phyloP scores from a whole-genome alignment of 2,888 invertebrate species.

The Drosophila meridiana region DNA sequence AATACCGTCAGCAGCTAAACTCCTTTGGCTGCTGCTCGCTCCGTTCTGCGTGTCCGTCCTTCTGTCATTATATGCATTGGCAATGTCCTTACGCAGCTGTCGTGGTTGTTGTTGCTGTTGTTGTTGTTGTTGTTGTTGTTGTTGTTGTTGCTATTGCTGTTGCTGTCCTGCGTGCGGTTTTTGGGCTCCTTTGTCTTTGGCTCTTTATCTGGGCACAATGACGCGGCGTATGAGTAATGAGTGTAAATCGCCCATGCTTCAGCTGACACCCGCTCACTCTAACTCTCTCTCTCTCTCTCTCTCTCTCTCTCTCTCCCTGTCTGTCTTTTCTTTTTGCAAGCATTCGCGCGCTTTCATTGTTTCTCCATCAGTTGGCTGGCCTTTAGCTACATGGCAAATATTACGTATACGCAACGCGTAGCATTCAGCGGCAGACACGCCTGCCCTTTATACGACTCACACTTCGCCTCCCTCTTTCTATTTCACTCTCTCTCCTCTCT shows the following conservation, averaged over 20 bases:
- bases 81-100: slow-evolving; percentile 31
- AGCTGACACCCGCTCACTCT: not conserved
- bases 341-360: slow-evolving; percentile 22
- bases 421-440: slow-evolving; percentile 66
- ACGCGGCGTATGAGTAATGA: slow-evolving; percentile 79
- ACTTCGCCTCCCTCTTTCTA: not conserved
- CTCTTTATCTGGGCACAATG: slow-evolving; percentile 76
- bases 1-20: slow-evolving; percentile 50
- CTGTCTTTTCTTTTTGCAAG: not conserved
- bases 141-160: not conserved
- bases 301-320: not conserved
- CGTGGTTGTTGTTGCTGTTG: slow-evolving; percentile 10
- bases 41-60: not conserved
- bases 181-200: slow-evolving; percentile 60
- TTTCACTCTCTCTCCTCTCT: not conserved
- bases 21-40: not conserved
- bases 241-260: slow-evolving; percentile 39
- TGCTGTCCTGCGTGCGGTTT: slow-evolving; percentile 42
- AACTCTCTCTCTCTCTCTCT: not conserved
- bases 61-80: slow-evolving; percentile 62
- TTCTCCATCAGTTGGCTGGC: slow-evolving; percentile 32
- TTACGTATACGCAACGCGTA: slow-evolving; percentile 80
- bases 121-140: slow-evolving; percentile 30
- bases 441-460: slow-evolving; percentile 8
- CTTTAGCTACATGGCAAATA: slow-evolving; percentile 73